Percentiles rank a stretch among this genome's conserved stretches.
Evolutionary conservation across 2,113 vertebrate species (phyloP).

Genomic region (Labrus mixtus): DNA sequence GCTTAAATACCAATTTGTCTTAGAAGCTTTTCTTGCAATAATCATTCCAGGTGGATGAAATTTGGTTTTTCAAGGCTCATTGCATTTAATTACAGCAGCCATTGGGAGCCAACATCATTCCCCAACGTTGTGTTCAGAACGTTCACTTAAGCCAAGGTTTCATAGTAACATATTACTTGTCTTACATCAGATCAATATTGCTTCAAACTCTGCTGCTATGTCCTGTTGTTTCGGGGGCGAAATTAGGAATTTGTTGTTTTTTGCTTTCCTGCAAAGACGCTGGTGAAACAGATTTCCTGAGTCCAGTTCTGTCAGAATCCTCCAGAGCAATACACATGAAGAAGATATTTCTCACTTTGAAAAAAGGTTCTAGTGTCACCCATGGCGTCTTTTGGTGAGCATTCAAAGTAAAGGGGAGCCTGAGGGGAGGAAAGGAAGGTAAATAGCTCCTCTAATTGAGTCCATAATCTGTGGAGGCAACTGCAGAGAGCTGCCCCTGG

Average conservation of each 20-base stretch:
- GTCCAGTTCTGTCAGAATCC: neutral
- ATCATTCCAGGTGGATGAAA: conserved; percentile 58
- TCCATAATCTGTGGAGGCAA: conserved; percentile 82
- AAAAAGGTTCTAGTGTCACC: conserved; percentile 74
- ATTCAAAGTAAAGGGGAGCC: conserved; percentile 79
- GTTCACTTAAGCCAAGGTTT: conserved; percentile 27
- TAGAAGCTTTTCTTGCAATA: conserved; percentile 48
- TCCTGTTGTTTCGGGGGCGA: conserved; percentile 42
- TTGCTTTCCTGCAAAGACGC: conserved; percentile 37
- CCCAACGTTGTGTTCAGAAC: conserved; percentile 32
- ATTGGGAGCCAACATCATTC: conserved; percentile 42
- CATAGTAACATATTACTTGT: conserved; percentile 22
- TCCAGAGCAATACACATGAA: conserved; percentile 58
- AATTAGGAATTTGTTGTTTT: conserved; percentile 18
- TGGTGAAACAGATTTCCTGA: conserved; percentile 45
- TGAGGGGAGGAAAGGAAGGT: conserved; percentile 75
- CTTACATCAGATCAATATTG: conserved; percentile 47
- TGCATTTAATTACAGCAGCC: conserved; percentile 65
- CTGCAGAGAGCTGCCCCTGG: conserved; percentile 80
- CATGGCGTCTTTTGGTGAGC: conserved; percentile 68
- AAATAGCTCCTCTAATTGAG: conserved; percentile 83
- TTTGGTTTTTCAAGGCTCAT: conserved; percentile 70
- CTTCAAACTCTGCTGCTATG: neutral
- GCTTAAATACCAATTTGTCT: conserved; percentile 65
- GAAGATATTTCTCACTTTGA: conserved; percentile 66